Evolutionary conservation across 2,888 invertebrate genomes (phyloP), one percentile per base, ranked within the genome.

Genomic region (Pachymerium ferrugineum): DNA sequence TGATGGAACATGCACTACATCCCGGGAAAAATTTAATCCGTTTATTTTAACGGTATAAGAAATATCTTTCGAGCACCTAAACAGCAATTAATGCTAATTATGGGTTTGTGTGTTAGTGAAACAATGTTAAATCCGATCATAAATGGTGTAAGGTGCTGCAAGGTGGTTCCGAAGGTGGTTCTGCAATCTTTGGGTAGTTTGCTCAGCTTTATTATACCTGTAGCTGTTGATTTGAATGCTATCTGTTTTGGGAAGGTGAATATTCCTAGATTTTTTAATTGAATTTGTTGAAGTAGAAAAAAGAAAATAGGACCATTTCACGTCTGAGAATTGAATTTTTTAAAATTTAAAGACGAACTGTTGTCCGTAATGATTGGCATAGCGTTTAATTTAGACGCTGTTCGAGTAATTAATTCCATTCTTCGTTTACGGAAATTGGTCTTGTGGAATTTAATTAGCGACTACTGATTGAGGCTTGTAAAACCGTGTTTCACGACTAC

Each of bases 381-480:
- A 3, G 8, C 12, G 6, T 28, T 25, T 1, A 14, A 25, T 28
- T 62, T 62, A 28, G 12, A 38, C 10, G 62, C 25, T 12, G 1
- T n/a, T 25, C 25, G 22, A 28, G 28, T n/a, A 62, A 28, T 62
- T 62, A 6, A 62, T 28, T 62, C 22, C 62, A 62, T 62, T 62
- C 25, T n/a, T 62, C 62, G 28, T 62, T 62, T 62, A 62, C 28
- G 10, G 28, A 22, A 62, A 62, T 62, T 62, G 62, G 62, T 28
- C 62, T 25, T 12, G 25, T 10, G 28, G 62, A 62, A 62, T 62
- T 62, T 62, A 62, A 62, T 62, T 22, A 62, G 62, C 28, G 28
- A 62, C 62, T 62, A 62, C 62, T 62, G 28, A 62, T 62, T 62
- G 28, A 62, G 8, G 62, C 62, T 62, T 62, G 62, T 62, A 62